Percentiles rank a stretch among this genome's conserved stretches.
Evolutionary conservation across 2,797 vertebrate species (phyloP).

Genomic region (Picus viridis): DNA sequence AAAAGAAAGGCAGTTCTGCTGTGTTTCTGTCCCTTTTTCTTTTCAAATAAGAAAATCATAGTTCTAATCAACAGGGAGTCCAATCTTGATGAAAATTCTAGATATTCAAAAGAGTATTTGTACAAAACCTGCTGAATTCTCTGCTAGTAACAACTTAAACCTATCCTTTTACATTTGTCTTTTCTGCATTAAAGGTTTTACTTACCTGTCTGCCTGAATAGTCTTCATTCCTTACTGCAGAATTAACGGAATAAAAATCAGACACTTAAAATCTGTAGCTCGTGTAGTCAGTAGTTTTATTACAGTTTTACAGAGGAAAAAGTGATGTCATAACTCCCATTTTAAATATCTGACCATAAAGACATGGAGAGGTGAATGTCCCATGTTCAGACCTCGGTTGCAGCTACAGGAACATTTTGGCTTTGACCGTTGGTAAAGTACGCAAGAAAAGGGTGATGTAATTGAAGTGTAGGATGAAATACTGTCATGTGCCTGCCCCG

Average conservation of each 20-base stretch:
- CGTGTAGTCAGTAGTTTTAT: neutral
- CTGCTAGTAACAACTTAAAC: neutral
- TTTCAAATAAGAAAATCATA: neutral
- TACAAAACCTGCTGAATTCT: neutral
- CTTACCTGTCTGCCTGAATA: neutral
- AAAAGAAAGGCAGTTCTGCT: neutral
- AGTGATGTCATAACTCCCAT: neutral
- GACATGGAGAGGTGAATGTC: neutral
- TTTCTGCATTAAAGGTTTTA: neutral
- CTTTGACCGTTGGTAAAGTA: neutral
- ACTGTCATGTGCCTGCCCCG: neutral
- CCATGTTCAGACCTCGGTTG: neutral
- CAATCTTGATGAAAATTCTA: neutral
- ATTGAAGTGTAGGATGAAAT: neutral
- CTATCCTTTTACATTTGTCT: neutral
- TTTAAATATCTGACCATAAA: neutral
- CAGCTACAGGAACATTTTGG: neutral
- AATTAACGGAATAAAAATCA: neutral
- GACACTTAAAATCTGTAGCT: neutral
- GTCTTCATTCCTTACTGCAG: neutral
- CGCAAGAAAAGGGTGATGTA: neutral
- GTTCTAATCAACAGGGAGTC: neutral
- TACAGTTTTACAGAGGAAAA: neutral
- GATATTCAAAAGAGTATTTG: neutral
- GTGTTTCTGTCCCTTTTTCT: neutral